Conservation (phyloP, 1,140 invertebrate genomes). For the Dendrolimus punctatus region DNA sequence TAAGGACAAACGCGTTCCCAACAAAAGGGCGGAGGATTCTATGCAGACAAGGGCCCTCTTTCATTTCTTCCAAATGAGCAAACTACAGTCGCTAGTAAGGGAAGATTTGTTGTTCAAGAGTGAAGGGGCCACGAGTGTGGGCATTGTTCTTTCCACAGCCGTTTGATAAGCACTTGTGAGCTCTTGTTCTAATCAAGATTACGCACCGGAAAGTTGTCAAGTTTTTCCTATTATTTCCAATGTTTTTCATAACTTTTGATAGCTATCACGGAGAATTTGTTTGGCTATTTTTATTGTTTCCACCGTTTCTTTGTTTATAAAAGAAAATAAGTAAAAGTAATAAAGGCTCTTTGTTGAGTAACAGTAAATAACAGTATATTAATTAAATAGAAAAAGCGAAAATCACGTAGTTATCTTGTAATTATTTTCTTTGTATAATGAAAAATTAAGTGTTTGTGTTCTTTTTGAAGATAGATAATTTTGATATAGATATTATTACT, state of each 20-base stretch:
- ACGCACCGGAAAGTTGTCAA: slow-evolving; percentile 28
- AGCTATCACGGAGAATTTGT: too few species aligned
- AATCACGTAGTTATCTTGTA: slow-evolving; percentile 6
- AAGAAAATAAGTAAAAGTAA: too few species aligned
- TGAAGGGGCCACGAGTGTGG: slow-evolving; percentile 52
- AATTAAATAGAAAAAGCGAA: slow-evolving; percentile 1
- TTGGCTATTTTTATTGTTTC: too few species aligned
- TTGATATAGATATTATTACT: too few species aligned
- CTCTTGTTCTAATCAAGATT: slow-evolving; percentile 60
- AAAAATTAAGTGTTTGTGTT: too few species aligned
- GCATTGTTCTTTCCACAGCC: slow-evolving; percentile 50
- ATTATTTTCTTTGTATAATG: too few species aligned
- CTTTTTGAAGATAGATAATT: too few species aligned
- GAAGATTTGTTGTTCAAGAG: slow-evolving; percentile 63
- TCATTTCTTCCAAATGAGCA: slow-evolving; percentile 70
- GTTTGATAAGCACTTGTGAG: slow-evolving; percentile 60
- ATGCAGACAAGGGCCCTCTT: slow-evolving; percentile 48
- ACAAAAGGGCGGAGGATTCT: slow-evolving; percentile 55
- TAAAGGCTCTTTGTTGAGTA: too few species aligned
- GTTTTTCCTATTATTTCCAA: slow-evolving; percentile 17
- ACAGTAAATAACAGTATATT: too few species aligned
- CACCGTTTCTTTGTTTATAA: too few species aligned
- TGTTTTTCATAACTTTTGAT: too few species aligned
- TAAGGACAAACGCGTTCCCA: slow-evolving; percentile 58
- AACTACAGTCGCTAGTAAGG: slow-evolving; percentile 51